phyloP scores from a whole-genome alignment of 2,113 vertebrate genomes.

The Cyanoramphus novaezelandiae region DNA sequence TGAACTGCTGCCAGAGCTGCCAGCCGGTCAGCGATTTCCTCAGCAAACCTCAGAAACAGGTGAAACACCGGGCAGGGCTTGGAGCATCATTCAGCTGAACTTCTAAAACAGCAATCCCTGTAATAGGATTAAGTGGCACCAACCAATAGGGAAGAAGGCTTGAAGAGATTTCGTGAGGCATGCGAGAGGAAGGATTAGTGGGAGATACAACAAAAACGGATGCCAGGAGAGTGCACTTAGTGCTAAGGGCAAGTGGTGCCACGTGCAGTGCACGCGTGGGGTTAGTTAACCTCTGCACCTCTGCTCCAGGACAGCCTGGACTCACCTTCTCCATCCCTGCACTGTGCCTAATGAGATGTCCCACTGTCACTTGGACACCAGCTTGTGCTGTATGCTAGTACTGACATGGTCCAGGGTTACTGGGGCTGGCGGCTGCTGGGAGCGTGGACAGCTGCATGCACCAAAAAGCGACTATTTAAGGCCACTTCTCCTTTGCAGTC shows the following conservation, averaged over 20 bases:
- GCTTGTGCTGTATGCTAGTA: accelerated
- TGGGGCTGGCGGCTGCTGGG: accelerated
- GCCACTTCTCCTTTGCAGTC: background rate
- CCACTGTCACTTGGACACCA: background rate
- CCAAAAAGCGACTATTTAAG: background rate
- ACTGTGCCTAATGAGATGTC: background rate
- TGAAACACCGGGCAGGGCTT: background rate
- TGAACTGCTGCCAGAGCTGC: accelerated
- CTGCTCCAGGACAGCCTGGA: background rate
- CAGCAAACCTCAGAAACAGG: background rate
- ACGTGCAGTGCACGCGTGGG: background rate
- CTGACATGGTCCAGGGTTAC: background rate
- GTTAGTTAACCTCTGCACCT: background rate
- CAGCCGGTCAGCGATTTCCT: accelerated
- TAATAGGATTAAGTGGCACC: background rate
- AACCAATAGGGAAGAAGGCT: background rate
- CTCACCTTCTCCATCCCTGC: background rate
- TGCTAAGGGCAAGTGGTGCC: background rate
- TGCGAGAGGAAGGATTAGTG: background rate
- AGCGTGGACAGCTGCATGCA: accelerated
- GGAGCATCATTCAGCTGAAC: background rate
- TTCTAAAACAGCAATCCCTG: background rate
- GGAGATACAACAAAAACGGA: background rate
- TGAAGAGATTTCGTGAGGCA: background rate
- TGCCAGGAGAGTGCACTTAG: background rate